Evolutionary conservation across 2,113 vertebrate species (phyloP).

Genomic region (Phoxinus phoxinus): DNA sequence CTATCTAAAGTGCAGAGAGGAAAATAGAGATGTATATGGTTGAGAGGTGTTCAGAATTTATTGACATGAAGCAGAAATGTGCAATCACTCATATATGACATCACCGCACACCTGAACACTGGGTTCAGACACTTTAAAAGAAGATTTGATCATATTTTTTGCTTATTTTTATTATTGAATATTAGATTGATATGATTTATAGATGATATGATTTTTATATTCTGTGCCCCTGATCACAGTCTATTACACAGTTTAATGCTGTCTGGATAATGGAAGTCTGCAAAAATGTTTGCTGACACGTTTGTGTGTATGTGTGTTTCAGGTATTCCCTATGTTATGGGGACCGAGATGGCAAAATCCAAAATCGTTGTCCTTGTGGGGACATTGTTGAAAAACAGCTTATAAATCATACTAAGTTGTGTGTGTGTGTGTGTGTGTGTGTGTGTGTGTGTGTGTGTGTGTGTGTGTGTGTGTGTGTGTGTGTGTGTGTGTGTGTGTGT

Average conservation of each 20-base stretch:
- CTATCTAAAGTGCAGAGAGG: constrained; percentile 73
- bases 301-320: too few relatives aligned
- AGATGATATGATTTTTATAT: background rate
- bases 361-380: too few relatives aligned
- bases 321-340: too few relatives aligned
- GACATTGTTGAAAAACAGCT: too few relatives aligned
- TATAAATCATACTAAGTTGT: too few relatives aligned
- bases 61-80: constrained; percentile 35
- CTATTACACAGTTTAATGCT: background rate
- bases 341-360: too few relatives aligned
- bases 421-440: too few relatives aligned
- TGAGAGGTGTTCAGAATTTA: constrained; percentile 53
- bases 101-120: constrained; percentile 2
- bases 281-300: too few relatives aligned
- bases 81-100: constrained; percentile 55
- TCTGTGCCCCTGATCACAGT: background rate
- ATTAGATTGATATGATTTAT: background rate
- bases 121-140: background rate
- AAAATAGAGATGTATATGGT: constrained; percentile 35
- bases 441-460: too few relatives aligned
- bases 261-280: background rate
- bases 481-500: too few relatives aligned
- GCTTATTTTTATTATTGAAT: background rate
- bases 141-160: background rate
- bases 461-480: too few relatives aligned